Percentiles rank a stretch among this genome's conserved stretches.
Conservation (phyloP, 2,888 invertebrate genomes). For the Meiosimyza platycephala region DNA sequence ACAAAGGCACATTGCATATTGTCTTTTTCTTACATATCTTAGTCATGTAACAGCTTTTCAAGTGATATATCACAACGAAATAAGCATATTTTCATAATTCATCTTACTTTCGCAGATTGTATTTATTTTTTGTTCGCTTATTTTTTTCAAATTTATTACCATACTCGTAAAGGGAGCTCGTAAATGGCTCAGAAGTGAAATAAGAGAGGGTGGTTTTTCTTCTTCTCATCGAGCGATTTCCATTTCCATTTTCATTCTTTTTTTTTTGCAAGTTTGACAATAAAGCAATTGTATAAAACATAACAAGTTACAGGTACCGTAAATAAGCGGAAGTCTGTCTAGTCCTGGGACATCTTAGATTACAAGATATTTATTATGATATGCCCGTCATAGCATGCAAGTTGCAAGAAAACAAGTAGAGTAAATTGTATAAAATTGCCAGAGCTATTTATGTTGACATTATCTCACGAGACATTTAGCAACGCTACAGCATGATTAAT, state of each 20-base stretch:
- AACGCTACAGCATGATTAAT: constrained; percentile 48
- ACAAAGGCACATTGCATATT: too few relatives aligned
- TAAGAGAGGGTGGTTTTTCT: constrained; percentile 36
- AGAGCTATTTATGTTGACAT: constrained; percentile 68
- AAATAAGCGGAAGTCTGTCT: constrained; percentile 31
- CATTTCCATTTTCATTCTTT: neutral
- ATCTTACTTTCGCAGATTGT: constrained; percentile 39
- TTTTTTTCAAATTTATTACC: constrained; percentile 45
- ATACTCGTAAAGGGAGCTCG: constrained; percentile 37
- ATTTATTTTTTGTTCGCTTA: constrained; percentile 41
- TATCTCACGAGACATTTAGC: constrained; percentile 63
- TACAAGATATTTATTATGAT: constrained; percentile 45
- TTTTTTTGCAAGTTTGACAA: constrained; percentile 31
- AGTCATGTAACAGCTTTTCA: constrained; percentile 25
- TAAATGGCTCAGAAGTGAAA: neutral
- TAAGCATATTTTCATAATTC: constrained; percentile 45
- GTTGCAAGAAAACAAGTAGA: constrained; percentile 58
- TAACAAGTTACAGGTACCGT: constrained; percentile 40
- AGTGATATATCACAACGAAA: constrained; percentile 36
- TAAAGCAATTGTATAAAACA: constrained; percentile 39
- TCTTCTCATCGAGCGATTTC: neutral
- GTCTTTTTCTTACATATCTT: neutral
- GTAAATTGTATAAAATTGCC: constrained; percentile 65
- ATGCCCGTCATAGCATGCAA: constrained; percentile 36
- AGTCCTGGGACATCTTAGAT: constrained; percentile 47